phyloP scores from a whole-genome alignment of 2,797 vertebrate genomes.

The Denticeps clupeoides region DNA sequence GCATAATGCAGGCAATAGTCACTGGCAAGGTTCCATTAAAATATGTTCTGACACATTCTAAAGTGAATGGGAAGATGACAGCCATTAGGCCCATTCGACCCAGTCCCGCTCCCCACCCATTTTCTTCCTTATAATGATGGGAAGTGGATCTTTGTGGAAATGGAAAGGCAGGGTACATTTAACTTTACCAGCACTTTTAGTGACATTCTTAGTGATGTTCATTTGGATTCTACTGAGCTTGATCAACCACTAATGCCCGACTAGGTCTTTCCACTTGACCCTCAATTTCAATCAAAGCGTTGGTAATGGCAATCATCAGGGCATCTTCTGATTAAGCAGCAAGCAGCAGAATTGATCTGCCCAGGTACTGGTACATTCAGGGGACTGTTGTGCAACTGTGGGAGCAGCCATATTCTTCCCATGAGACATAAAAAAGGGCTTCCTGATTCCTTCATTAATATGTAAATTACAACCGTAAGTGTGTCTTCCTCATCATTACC shows the following conservation, averaged over 20 bases:
- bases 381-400: too few relatives aligned
- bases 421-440: slow-evolving; percentile 39
- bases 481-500: slow-evolving; percentile 54
- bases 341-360: slow-evolving; percentile 30
- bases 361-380: too few relatives aligned
- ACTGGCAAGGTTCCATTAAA: slow-evolving; percentile 10
- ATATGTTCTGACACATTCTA: too few relatives aligned
- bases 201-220: not conserved
- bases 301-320: slow-evolving; percentile 50
- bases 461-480: slow-evolving; percentile 56
- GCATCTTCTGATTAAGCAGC: slow-evolving; percentile 49
- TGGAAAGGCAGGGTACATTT: slow-evolving; percentile 3
- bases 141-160: too few relatives aligned
- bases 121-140: too few relatives aligned
- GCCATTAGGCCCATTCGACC: not conserved
- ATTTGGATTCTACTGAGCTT: slow-evolving; percentile 41
- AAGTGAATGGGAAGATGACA: too few relatives aligned
- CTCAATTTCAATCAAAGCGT: slow-evolving; percentile 27
- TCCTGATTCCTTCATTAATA: slow-evolving; percentile 54
- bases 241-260: slow-evolving; percentile 39
- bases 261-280: slow-evolving; percentile 20
- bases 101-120: too few relatives aligned
- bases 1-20: slow-evolving; percentile 6
- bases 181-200: not conserved
- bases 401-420: too few relatives aligned